Conservation (phyloP, 2,113 vertebrate genomes). For the Lepus americanus region DNA sequence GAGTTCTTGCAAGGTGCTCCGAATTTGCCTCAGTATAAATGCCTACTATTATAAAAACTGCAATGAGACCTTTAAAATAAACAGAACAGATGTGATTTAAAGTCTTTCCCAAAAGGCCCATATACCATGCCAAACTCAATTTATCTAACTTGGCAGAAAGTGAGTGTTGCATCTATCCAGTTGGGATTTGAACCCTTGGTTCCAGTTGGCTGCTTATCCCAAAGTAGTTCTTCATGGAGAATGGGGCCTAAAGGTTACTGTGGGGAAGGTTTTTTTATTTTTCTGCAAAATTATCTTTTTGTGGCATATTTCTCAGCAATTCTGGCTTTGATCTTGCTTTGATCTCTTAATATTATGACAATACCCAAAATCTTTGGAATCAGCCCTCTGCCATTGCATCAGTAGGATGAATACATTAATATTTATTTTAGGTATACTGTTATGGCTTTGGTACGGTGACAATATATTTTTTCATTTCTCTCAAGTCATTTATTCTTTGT, state of each 20-base stretch:
- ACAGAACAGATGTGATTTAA: slow-evolving; percentile 70
- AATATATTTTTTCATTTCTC: slow-evolving; percentile 55
- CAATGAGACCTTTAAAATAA: slow-evolving; percentile 65
- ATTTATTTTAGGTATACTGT: slow-evolving; percentile 16
- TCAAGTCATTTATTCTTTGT: slow-evolving; percentile 60
- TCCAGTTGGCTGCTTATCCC: background rate
- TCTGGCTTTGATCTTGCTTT: background rate
- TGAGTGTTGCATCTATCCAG: background rate
- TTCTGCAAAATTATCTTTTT: background rate
- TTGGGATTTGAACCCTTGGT: slow-evolving; percentile 23
- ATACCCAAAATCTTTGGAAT: background rate
- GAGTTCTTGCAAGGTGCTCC: background rate
- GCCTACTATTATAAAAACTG: slow-evolving; percentile 52
- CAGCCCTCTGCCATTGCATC: background rate
- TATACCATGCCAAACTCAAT: slow-evolving; percentile 33
- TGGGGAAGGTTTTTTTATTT: background rate
- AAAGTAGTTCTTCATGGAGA: slow-evolving; percentile 32
- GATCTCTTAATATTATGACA: background rate
- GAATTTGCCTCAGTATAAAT: slow-evolving; percentile 63
- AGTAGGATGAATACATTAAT: background rate
- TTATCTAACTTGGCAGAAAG: slow-evolving; percentile 61
- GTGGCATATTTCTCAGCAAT: background rate
- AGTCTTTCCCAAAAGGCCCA: slow-evolving; percentile 58
- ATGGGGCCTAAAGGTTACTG: background rate
- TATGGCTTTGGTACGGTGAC: background rate